Percentiles rank a stretch among this genome's conserved stretches.
Evolutionary conservation across 2,888 invertebrate genomes (phyloP).

Genomic region (Drosophila gaucha): DNA sequence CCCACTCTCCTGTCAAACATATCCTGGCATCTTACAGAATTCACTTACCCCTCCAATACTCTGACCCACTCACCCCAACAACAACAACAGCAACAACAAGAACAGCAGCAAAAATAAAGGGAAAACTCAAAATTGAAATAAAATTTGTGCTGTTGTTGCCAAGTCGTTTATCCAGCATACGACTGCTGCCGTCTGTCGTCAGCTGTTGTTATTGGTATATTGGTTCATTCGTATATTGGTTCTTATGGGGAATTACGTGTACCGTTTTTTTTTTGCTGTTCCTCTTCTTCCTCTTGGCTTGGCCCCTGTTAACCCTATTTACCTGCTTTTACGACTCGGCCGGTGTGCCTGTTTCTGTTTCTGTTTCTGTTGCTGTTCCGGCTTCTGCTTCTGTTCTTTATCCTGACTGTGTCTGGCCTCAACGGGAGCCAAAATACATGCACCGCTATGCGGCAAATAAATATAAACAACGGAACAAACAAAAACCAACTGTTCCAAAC

Average conservation of each 20-base stretch:
- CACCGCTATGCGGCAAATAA: conserved; percentile 65
- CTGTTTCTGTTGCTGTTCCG: conserved; percentile 11
- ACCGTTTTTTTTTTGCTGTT: conserved; percentile 34
- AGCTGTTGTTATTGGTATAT: conserved; percentile 55
- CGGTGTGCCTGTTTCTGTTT: conserved; percentile 4
- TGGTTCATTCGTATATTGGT: conserved; percentile 46
- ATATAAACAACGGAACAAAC: conserved; percentile 43
- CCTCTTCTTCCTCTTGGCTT: not conserved
- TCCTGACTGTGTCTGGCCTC: conserved; percentile 8
- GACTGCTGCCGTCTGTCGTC: conserved; percentile 44
- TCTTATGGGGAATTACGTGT: conserved; percentile 46
- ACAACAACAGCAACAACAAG: too few relatives aligned
- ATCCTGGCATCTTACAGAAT: conserved; percentile 41
- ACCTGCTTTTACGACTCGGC: conserved; percentile 12
- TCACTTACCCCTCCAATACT: not conserved
- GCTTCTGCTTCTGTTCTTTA: conserved; percentile 16
- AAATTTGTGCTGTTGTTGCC: conserved; percentile 40
- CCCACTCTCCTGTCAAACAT: conserved; percentile 36
- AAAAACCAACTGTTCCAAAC: conserved; percentile 15
- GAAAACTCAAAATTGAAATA: conserved; percentile 30
- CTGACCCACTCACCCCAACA: not conserved
- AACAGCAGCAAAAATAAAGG: too few relatives aligned
- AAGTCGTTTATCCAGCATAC: conserved; percentile 43
- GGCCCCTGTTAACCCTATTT: conserved; percentile 32
- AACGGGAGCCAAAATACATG: conserved; percentile 54